Conservation (phyloP, 2,888 invertebrate genomes). For the Smittia aterrima region DNA sequence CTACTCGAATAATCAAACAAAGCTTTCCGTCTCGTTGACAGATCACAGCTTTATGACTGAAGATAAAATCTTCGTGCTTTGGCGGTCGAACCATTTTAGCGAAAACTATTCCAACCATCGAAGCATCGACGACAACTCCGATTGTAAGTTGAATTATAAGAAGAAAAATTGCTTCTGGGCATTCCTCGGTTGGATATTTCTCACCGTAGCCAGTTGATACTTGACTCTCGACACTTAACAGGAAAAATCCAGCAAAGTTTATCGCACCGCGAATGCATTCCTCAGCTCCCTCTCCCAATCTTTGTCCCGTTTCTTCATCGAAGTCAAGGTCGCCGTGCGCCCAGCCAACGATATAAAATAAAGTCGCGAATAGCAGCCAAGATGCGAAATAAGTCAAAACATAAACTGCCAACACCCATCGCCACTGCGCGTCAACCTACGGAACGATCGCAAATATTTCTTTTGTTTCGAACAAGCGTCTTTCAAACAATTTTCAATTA, state of each 20-base stretch:
- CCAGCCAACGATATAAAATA: conserved; percentile 58
- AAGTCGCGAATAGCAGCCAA: conserved; percentile 61
- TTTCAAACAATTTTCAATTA: conserved; percentile 49
- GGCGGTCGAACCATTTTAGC: conserved; percentile 84
- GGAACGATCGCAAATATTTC: conserved; percentile 39
- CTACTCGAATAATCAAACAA: conserved; percentile 83
- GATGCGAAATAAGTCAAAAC: conserved; percentile 80
- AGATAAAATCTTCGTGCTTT: conserved; percentile 41
- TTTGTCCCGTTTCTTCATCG: conserved; percentile 59
- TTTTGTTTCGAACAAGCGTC: background rate
- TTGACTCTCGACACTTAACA: conserved; percentile 88
- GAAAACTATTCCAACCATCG: conserved; percentile 81
- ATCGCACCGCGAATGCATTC: conserved; percentile 80
- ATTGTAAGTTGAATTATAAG: conserved; percentile 87
- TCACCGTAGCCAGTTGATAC: conserved; percentile 81
- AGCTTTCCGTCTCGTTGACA: conserved; percentile 80
- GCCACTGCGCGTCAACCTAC: conserved; percentile 74
- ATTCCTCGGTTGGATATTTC: conserved; percentile 80
- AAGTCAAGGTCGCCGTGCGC: conserved; percentile 62
- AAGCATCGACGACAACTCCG: conserved; percentile 78
- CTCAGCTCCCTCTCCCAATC: conserved; percentile 61
- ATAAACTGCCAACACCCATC: conserved; percentile 85
- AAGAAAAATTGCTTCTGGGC: conserved; percentile 84
- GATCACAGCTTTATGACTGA: conserved; percentile 69
- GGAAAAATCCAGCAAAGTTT: conserved; percentile 82